A percentile compares a stretch with the other conserved stretches of the same genome.
These are phyloP conservation scores for Dexiosoma caninum DNA, from an alignment of 2,888 invertebrate genomes.

Conservation along the genomic window DNA sequence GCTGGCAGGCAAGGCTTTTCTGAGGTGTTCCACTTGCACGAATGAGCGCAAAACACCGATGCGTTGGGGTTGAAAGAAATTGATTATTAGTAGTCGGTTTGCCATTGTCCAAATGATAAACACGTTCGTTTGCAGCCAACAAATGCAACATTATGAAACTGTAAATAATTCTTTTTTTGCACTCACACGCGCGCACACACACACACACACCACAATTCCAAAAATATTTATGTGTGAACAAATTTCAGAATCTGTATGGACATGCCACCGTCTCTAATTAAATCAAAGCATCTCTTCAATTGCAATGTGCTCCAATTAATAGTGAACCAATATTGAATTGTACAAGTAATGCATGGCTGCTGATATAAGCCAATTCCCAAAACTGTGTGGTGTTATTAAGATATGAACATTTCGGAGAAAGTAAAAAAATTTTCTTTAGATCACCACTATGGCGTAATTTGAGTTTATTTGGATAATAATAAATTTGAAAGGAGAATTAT, in stretches of 20 bases:
- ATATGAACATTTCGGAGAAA: neutral
- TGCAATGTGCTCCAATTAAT: conserved; percentile 35
- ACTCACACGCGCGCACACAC: neutral
- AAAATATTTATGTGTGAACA: conserved; percentile 13
- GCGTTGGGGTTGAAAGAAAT: conserved; percentile 8
- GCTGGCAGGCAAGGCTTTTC: neutral
- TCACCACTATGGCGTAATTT: no score
- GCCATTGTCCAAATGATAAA: conserved; percentile 52
- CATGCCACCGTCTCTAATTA: neutral
- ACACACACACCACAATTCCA: conserved; percentile 11
- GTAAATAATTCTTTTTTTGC: conserved; percentile 38
- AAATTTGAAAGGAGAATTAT: no score
- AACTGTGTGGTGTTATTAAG: neutral
- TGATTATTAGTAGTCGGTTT: conserved; percentile 45
- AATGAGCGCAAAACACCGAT: neutral
- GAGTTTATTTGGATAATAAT: no score
- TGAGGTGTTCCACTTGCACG: neutral
- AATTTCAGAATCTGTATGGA: conserved; percentile 13
- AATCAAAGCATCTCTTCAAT: conserved; percentile 20
- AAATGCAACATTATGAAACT: conserved; percentile 15
- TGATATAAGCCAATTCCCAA: neutral
- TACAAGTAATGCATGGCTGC: neutral
- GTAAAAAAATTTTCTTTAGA: no score
- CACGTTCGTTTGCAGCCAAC: conserved; percentile 38
- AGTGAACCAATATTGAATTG: conserved; percentile 1